Evolutionary conservation across 2,113 vertebrate genomes (phyloP).

Genomic region (Cisticola juncidis): DNA sequence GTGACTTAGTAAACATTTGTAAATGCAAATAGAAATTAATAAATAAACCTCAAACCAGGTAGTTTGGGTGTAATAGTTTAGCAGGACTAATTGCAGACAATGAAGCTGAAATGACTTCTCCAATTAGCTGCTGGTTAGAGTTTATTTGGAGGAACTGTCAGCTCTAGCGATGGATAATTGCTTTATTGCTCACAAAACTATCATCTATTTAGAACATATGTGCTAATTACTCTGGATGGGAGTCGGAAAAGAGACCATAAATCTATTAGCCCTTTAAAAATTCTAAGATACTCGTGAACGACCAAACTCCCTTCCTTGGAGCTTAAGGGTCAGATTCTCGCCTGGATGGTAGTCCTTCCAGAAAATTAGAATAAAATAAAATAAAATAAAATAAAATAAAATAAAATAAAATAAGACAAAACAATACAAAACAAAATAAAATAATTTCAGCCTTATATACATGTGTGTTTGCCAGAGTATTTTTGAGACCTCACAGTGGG

Average conservation of each 20-base stretch:
- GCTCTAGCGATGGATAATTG: slow-evolving; percentile 89
- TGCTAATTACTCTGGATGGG: slow-evolving; percentile 94
- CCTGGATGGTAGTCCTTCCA: background rate
- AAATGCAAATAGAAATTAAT: slow-evolving; percentile 67
- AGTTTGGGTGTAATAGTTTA: slow-evolving; percentile 81
- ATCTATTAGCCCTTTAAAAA: slow-evolving; percentile 89
- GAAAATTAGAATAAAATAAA: background rate
- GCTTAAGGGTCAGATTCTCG: background rate
- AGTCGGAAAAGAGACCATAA: slow-evolving; percentile 88
- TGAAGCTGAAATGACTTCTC: slow-evolving; percentile 86
- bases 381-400: background rate
- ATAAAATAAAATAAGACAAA: background rate
- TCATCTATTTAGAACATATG: slow-evolving; percentile 92
- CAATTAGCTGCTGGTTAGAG: slow-evolving; percentile 92
- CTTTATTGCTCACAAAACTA: slow-evolving; percentile 98
- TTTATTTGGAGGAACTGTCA: slow-evolving; percentile 91
- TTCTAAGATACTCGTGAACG: slow-evolving; percentile 73
- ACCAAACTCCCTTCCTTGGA: background rate
- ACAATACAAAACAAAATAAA: background rate
- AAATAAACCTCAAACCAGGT: slow-evolving; percentile 80
- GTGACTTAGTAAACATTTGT: slow-evolving; percentile 27
- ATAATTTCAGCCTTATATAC: background rate
- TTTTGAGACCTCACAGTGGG: background rate
- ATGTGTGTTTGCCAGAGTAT: background rate
- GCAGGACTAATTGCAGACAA: slow-evolving; percentile 88